Evolutionary conservation across 64 coral and sea anemone species (phyloP).

Genomic region (Acropora tenuis): DNA sequence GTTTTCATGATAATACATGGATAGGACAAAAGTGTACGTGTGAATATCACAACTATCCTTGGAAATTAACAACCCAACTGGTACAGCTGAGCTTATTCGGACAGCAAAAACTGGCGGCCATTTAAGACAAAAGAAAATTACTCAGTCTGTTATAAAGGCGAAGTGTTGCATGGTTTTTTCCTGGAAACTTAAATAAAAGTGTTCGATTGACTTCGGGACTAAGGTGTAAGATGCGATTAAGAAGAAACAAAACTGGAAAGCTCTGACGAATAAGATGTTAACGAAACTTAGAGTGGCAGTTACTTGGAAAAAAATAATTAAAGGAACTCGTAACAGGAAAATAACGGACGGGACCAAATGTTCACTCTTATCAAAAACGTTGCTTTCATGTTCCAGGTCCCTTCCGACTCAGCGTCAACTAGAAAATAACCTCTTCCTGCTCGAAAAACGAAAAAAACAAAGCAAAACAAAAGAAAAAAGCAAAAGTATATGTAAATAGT

Average conservation of each 20-base stretch:
- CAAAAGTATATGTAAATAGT: too few species aligned
- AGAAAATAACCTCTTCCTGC: too few species aligned
- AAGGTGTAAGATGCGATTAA: not conserved
- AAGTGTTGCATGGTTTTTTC: too few species aligned
- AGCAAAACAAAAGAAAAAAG: too few species aligned
- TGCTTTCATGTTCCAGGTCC: too few species aligned
- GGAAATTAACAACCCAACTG: not conserved
- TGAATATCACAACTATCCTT: not conserved
- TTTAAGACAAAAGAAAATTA: not conserved
- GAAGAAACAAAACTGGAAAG: not conserved
- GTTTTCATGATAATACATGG: not conserved
- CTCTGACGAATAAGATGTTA: not conserved
- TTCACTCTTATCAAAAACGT: too few species aligned
- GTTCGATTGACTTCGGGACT: not conserved
- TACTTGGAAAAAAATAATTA: not conserved
- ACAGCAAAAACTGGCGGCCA: not conserved
- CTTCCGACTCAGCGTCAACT: too few species aligned
- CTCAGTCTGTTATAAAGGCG: too few species aligned
- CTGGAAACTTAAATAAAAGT: too few species aligned
- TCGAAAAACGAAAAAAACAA: too few species aligned
- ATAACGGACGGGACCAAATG: too few species aligned
- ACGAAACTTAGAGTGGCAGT: not conserved
- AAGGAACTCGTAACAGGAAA: not conserved
- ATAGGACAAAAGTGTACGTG: not conserved
- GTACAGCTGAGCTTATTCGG: not conserved